Evolutionary conservation across 2,113 vertebrate genomes (phyloP).

Genomic region (Dinomys branickii): DNA sequence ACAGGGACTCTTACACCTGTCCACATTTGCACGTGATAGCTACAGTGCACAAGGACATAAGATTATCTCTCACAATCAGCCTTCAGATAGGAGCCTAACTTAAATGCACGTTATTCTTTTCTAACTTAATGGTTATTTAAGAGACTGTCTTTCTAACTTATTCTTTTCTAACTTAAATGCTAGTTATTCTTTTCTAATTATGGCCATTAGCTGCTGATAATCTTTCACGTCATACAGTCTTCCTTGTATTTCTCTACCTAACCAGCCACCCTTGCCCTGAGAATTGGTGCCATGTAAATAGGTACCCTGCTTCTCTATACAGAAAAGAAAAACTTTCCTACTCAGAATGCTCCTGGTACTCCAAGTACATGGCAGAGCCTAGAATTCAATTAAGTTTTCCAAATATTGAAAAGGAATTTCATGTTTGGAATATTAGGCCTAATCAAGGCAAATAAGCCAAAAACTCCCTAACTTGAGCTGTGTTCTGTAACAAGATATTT

Average conservation of each 20-base stretch:
- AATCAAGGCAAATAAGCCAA: neutral
- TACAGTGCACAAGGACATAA: conserved; percentile 45
- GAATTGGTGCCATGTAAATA: neutral
- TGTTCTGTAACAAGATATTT: neutral
- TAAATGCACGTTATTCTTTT: conserved; percentile 64
- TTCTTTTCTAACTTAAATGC: too few relatives aligned
- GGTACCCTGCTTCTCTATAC: neutral
- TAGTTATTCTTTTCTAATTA: conserved; percentile 70
- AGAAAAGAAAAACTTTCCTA: neutral
- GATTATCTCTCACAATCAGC: conserved; percentile 32
- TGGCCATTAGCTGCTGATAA: conserved; percentile 51
- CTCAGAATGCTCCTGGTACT: neutral
- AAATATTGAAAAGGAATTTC: neutral
- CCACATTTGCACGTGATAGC: conserved; percentile 50
- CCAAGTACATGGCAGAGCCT: neutral
- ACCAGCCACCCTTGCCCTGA: neutral
- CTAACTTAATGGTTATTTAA: too few relatives aligned
- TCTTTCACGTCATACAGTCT: conserved; percentile 30
- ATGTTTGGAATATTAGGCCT: neutral
- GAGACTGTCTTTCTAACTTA: too few relatives aligned
- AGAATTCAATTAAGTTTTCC: neutral
- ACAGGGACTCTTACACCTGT: conserved; percentile 19
- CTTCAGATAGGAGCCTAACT: conserved; percentile 38
- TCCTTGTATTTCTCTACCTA: conserved; percentile 50
- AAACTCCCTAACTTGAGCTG: neutral